Base-by-base conservation (phyloP, 2,888 invertebrate genomes). In the Ariolimax columbianus region DNA sequence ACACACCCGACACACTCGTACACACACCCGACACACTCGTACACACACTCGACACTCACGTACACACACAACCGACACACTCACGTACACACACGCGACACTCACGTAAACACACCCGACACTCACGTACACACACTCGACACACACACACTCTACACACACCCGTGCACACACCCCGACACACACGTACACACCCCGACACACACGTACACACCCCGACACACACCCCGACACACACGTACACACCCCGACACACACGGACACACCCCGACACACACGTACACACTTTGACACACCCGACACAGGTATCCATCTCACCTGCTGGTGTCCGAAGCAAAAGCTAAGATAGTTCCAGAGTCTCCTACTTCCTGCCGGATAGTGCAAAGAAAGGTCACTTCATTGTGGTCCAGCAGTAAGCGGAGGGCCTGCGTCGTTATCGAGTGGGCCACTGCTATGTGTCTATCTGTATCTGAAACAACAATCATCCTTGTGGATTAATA, bases 371-470 rank as follows among this genome's bases (percentile, higher is more conserved):
- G 92, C 84, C 89, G 89, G 86, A 92, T 87, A 30, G 91, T 90
- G 68, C 91, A 90, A 88, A 92, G 89, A 88, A 92, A 90, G 73
- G 91, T 92, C 84, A 92, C 86, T 82, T 92, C 91, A 82, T 89
- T 89, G 86, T 89, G 89, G 75, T 89, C 88, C 85, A 87, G 87
- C 36, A 92, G 86, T 83, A 90, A 88, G 86, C 89, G 89, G 82
- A 90, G 89, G 59, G 91, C 90, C 86, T 89, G 87, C 55, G 80
- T 83, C 26, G 88, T 85, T 40, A 91, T 88, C 55, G 85, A 82
- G 26, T 88, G 88, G 66, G 92, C 90, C 70, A 92, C 87, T 82
- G 88, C 89, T 87, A 92, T 87, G 85, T 90, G 87, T 87, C 91
- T 81, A 33, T 81, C 77, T 40, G 80, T 38, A 36, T 85, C 85